Base-by-base conservation (phyloP, 2,888 invertebrate genomes). In the Nymphalis c-album region DNA sequence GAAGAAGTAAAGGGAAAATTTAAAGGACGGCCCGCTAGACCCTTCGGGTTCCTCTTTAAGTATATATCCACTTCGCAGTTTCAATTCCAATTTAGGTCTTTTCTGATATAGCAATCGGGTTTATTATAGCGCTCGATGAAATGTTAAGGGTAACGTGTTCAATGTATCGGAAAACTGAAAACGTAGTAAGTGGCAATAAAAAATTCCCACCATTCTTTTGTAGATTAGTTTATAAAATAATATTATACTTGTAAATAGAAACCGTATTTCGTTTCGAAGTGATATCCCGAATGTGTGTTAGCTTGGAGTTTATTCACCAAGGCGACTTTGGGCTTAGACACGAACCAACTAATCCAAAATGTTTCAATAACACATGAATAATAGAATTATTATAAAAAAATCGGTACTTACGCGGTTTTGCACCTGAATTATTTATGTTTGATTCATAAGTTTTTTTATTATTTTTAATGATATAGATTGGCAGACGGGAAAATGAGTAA, bases 91-190 rank as follows among this genome's bases (percentile, higher is more conserved):
- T 47, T 60, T 47, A 47, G 48, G 47, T 48, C 60, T 67, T 69
- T 50, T 55, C 63, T 63, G 60, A 69, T 65, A 64, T 69, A 69
- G 64, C 64, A 59, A 69, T 70, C 63, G 70, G 63, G 67, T 61
- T 67, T 70, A 70, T 70, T 70, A 67, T 64, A 65, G 62, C 63
- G 60, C 50, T 67, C 71, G 58, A 71, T 63, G 66, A 66, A 63
- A 66, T 66, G 60, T 66, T 69, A 66, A 66, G 63, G 65, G 64
- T 69, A 71, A 71, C 64, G 61, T 61, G 65, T 62, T 67, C 63
- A 71, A 59, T 64, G 66, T 69, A 69, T 71, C 17, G 71, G 69
- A 69, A 71, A 71, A 71, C 61, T 69, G 71, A 71, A 66, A 64
- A 69, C 64, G 71, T 69, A 60, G 69, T 63, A 61, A 70, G 67